Evolutionary conservation across 2,888 invertebrate species (phyloP).

Genomic region (Heliothis peltigera): DNA sequence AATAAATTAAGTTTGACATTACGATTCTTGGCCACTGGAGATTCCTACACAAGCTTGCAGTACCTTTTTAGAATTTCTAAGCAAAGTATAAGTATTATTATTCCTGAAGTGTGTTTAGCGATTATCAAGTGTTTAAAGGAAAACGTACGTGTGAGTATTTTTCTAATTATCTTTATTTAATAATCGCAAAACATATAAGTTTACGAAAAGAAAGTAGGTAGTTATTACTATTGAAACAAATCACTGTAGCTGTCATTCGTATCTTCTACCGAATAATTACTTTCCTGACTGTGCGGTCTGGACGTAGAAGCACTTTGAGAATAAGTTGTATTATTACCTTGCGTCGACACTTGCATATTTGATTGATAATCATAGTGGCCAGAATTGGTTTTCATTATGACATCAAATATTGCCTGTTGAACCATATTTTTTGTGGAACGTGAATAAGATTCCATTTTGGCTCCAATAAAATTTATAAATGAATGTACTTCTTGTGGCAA

Average conservation of each 20-base stretch:
- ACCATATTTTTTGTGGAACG: constrained; percentile 37
- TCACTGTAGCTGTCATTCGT: constrained; percentile 30
- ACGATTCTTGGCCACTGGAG: constrained; percentile 18
- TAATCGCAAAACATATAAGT: constrained; percentile 30
- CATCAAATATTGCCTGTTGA: constrained; percentile 35
- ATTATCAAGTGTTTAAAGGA: constrained; percentile 25
- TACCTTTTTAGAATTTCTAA: no score
- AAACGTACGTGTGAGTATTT: constrained; percentile 30
- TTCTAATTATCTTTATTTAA: constrained; percentile 30
- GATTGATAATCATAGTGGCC: constrained; percentile 38
- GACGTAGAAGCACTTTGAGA: constrained; percentile 25
- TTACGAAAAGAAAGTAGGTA: constrained; percentile 26
- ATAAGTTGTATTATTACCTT: constrained; percentile 23
- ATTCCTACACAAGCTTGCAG: no score
- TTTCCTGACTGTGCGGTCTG: constrained; percentile 18
- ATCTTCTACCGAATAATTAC: constrained; percentile 24
- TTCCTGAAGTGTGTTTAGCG: no score
- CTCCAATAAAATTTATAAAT: constrained; percentile 32
- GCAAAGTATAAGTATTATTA: no score
- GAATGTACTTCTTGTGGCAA: constrained; percentile 24
- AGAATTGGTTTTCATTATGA: constrained; percentile 25
- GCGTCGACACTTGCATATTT: constrained; percentile 24
- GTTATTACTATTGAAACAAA: constrained; percentile 31
- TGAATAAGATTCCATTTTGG: constrained; percentile 32
- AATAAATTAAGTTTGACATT: constrained; percentile 27